Conservation (phyloP, 1,140 invertebrate genomes). For the Caenorhabditis brenneri region DNA sequence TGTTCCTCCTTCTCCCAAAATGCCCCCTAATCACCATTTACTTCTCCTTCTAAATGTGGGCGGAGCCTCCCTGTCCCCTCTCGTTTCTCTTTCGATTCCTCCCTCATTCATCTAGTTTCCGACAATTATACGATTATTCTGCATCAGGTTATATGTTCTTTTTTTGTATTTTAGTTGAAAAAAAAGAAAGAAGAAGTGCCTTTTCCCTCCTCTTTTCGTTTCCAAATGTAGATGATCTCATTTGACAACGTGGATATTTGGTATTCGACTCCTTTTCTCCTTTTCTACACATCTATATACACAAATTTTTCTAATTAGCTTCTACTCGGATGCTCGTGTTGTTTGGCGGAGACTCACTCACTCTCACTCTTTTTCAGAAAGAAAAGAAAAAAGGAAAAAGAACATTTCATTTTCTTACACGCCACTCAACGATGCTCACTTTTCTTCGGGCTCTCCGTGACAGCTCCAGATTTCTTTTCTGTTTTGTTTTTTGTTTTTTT, state of each 20-base stretch:
- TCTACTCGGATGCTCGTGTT: constrained; percentile 25
- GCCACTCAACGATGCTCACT: constrained; percentile 28
- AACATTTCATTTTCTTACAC: constrained; percentile 39
- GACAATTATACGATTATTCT: constrained; percentile 44
- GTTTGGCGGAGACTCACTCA: background rate
- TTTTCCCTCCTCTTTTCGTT: background rate
- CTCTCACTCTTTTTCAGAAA: background rate
- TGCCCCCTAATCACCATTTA: background rate
- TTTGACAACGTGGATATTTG: constrained; percentile 6
- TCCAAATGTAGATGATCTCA: background rate
- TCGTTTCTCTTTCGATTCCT: background rate
- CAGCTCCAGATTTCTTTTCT: background rate
- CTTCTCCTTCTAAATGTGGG: background rate
- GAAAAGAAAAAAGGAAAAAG: background rate
- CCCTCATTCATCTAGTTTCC: constrained; percentile 28
- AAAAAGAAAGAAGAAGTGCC: background rate
- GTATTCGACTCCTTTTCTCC: background rate
- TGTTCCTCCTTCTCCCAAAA: background rate
- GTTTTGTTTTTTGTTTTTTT: background rate
- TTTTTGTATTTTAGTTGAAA: background rate
- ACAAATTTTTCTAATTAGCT: constrained; percentile 41
- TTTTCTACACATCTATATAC: background rate
- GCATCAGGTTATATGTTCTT: constrained; percentile 31
- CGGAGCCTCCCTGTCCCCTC: background rate
- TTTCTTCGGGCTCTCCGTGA: constrained; percentile 9